Base-by-base conservation (phyloP, 2,888 invertebrate genomes). In the Lasioglossum oenotherae region DNA sequence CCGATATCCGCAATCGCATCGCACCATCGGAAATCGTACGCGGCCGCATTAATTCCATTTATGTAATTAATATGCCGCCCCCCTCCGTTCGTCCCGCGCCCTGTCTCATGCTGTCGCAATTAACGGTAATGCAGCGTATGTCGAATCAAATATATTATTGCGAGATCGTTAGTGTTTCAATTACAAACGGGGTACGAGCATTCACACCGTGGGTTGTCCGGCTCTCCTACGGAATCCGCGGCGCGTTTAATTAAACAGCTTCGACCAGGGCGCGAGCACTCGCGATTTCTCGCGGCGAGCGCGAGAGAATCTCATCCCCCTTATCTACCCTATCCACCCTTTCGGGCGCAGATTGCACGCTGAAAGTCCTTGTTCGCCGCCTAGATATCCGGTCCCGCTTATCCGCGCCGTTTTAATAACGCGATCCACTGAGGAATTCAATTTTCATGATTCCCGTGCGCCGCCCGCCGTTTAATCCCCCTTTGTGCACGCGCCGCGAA, bases 31-130 rank as follows among this genome's bases (percentile, higher is more conserved):
- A 79, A 85, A 79, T 73, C 75, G 31, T 60, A 74, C 44, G 49
- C 69, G 73, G 23, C 35, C 31, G n/a, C 67, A 71, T 80, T 80
- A 77, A 85, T 83, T 74, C 44, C 77, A 83, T 85, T 83, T 71
- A 83, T 83, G 67, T 85, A 81, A 81, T 84, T 84, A 84, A 84
- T 81, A 77, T 78, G 64, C 44, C 38, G 27, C 27, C 73, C 60
- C 60, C 27, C 60, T 5, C 53, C 53, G 53, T n/a, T 53, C 23
- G n/a, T 10, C 53, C 53, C n/a, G 53, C 53, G 53, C n/a, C 10
- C 8, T n/a, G 53, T 72, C 27, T 44, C 19, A 8, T 23, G 69
- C 67, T 4, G 35, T 74, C 71, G 82, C 80, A 85, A 85, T 85
- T 85, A 85, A 85, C 80, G 74, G 31, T 80, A 83, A 83, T 78